Conservation (phyloP, 1,140 invertebrate species). For the Drosophila erecta region DNA sequence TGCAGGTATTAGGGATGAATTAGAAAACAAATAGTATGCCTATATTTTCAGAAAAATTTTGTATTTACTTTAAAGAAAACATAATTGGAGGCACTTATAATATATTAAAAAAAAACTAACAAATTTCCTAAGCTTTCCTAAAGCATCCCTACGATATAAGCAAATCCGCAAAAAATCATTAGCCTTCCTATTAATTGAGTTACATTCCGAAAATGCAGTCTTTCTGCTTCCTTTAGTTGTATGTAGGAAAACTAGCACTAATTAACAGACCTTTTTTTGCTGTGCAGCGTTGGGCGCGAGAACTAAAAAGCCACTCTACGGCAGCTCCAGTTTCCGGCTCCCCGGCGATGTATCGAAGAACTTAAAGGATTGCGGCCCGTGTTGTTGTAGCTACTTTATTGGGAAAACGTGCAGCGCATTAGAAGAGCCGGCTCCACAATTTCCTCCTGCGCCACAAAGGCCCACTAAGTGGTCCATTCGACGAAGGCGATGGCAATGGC, state of each 20-base stretch:
- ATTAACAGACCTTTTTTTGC: conserved; percentile 5
- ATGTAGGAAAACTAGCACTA: neutral
- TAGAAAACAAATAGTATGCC: no score
- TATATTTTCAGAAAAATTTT: no score
- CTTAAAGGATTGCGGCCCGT: conserved; percentile 72
- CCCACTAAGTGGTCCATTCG: conserved; percentile 74
- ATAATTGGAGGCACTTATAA: no score
- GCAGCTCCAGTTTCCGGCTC: conserved; percentile 3
- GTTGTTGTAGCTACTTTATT: conserved; percentile 70
- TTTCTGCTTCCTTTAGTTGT: neutral
- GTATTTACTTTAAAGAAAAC: no score
- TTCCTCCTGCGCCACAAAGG: conserved; percentile 40
- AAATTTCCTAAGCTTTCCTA: no score
- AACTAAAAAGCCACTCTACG: conserved; percentile 40
- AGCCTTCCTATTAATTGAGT: no score
- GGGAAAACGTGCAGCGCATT: conserved; percentile 75
- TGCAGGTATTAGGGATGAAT: no score
- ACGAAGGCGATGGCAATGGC: conserved; percentile 20
- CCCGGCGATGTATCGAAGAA: conserved; percentile 58
- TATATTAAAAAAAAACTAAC: no score
- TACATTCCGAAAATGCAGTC: neutral
- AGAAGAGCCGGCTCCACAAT: conserved; percentile 36
- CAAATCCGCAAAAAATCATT: no score
- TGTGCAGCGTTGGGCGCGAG: conserved; percentile 16
- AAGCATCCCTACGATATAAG: no score